phyloP scores from a whole-genome alignment of 1,140 invertebrate species.

The Drepana arcuata region DNA sequence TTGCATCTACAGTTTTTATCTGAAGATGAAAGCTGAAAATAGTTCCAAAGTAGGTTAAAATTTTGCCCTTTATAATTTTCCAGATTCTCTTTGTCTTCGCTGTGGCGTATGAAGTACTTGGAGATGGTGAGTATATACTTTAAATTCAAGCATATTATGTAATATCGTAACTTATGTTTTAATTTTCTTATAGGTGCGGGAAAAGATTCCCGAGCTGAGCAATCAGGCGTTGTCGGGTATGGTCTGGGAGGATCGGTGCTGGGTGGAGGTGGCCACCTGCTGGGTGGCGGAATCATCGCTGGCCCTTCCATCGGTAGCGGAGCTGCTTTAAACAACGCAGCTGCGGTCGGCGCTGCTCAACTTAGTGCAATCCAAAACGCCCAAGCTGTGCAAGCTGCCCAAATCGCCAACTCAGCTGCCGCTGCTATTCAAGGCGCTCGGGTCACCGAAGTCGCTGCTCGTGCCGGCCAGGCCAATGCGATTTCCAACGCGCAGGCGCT shows the following conservation, averaged over 20 bases:
- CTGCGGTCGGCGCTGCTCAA: conserved; percentile 48
- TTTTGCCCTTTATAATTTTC: too few species aligned
- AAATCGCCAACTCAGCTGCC: conserved; percentile 50
- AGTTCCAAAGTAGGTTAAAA: too few species aligned
- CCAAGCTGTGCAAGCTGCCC: conserved; percentile 52
- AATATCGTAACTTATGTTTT: too few species aligned
- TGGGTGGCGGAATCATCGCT: conserved; percentile 7
- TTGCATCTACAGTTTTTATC: too few species aligned
- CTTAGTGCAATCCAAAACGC: conserved; percentile 59
- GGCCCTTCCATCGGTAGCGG: conserved; percentile 26
- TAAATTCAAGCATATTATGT: too few species aligned
- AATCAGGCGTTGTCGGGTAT: conserved; percentile 4
- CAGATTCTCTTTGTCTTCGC: conserved; percentile 64
- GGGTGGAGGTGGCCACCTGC: conserved; percentile 4
- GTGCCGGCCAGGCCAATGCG: conserved; percentile 44
- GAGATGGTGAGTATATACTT: conserved; percentile 34
- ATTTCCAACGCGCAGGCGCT: conserved; percentile 52
- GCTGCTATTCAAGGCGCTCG: conserved; percentile 55
- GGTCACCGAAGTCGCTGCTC: conserved; percentile 43
- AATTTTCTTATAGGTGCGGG: conserved; percentile 19
- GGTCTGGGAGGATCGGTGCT: conserved; percentile 15
- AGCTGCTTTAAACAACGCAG: conserved; percentile 45
- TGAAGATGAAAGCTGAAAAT: too few species aligned
- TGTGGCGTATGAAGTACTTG: conserved; percentile 49
- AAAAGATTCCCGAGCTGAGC: conserved; percentile 37